Conservation (phyloP, 2,113 vertebrate genomes). For the Pelmatolapia mariae region DNA sequence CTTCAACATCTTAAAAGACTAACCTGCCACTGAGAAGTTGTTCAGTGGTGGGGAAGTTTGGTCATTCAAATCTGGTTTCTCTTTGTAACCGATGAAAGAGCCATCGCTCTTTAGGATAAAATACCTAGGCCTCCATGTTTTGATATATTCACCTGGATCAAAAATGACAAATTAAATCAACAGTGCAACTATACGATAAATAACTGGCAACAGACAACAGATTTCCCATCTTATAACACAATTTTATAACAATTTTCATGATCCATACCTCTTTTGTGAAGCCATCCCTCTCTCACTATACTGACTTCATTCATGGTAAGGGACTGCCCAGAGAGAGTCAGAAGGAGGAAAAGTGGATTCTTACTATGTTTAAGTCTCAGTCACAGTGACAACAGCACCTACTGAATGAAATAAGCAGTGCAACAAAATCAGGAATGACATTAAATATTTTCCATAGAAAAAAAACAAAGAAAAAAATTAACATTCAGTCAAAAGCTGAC, state of each 20-base stretch:
- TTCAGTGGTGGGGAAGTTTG: slow-evolving; percentile 81
- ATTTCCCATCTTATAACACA: background rate
- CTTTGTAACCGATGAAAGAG: slow-evolving; percentile 89
- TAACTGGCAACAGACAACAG: background rate
- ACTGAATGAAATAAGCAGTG: background rate
- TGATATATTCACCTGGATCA: slow-evolving; percentile 84
- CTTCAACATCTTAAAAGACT: background rate
- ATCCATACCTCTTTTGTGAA: slow-evolving; percentile 65
- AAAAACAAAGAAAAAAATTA: background rate
- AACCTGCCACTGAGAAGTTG: slow-evolving; percentile 88
- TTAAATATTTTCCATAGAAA: background rate
- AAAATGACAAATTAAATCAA: background rate
- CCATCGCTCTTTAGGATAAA: slow-evolving; percentile 88
- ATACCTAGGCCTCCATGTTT: slow-evolving; percentile 86
- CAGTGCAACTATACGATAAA: background rate
- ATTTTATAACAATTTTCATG: background rate
- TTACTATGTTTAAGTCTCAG: slow-evolving; percentile 6
- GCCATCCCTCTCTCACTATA: slow-evolving; percentile 67
- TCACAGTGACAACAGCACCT: slow-evolving; percentile 23
- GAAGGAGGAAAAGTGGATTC: slow-evolving; percentile 6
- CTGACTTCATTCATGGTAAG: slow-evolving; percentile 66
- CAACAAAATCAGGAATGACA: background rate
- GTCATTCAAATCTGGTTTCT: slow-evolving; percentile 78
- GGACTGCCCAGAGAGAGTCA: slow-evolving; percentile 11
- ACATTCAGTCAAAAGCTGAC: background rate